phyloP scores from a whole-genome alignment of 2,113 vertebrate genomes.

The Balaeniceps rex region DNA sequence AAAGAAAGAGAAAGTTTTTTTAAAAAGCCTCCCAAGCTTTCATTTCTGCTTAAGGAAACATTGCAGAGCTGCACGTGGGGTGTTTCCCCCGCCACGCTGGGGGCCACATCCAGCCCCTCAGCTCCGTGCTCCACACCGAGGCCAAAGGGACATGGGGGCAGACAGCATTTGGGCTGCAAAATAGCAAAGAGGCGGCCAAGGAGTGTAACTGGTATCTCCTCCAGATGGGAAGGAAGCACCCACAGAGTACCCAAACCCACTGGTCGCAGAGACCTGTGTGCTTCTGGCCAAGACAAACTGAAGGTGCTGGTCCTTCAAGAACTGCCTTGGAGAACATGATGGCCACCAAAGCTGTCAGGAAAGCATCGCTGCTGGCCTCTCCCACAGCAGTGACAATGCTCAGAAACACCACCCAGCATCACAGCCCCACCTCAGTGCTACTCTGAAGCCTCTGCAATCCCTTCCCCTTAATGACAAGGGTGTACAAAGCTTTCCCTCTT shows the following conservation, averaged over 20 bases:
- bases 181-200: not conserved
- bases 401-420: not conserved
- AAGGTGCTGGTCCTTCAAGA: not conserved
- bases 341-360: not conserved
- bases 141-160: not conserved
- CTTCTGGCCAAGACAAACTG: not conserved
- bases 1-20: not conserved
- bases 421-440: not conserved
- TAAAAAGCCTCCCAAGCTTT: not conserved
- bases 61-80: not conserved
- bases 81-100: accelerated
- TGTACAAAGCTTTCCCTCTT: not conserved
- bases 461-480: not conserved
- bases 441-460: not conserved
- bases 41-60: slow-evolving; percentile 37
- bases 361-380: not conserved
- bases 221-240: not conserved
- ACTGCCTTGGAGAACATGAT: not conserved
- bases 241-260: not conserved
- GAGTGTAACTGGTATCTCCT: not conserved
- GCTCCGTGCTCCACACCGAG: not conserved
- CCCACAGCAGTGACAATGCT: accelerated
- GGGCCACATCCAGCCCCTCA: not conserved
- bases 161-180: not conserved
- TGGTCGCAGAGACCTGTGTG: not conserved